A percentile compares a stretch with the other conserved stretches of the same genome.
phyloP scores from a whole-genome alignment of 2,113 vertebrate genomes.

The Haplochromis burtoni region DNA sequence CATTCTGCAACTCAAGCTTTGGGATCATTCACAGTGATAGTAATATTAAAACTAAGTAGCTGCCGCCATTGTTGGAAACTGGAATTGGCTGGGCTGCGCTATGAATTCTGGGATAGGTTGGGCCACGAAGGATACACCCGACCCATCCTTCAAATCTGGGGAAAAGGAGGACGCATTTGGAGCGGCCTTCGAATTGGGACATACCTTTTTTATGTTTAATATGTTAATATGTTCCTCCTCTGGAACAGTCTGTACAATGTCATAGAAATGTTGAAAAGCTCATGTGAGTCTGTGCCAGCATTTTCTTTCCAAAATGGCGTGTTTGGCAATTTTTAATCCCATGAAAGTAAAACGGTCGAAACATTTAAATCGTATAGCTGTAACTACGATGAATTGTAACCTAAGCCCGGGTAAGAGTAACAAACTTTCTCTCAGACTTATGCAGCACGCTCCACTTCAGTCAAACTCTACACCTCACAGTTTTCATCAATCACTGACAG shows the following conservation, averaged over 20 bases:
- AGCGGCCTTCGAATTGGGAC: neutral
- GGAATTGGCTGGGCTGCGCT: fast-evolving
- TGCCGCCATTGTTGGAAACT: neutral
- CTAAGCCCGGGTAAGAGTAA: neutral
- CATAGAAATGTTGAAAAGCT: neutral
- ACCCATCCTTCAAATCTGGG: neutral
- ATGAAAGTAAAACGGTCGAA: neutral
- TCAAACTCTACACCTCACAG: neutral
- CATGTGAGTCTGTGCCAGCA: neutral
- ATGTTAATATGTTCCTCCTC: neutral
- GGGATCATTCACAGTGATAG: neutral
- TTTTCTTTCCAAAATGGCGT: neutral
- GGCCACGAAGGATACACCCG: neutral
- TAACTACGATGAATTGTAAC: fast-evolving
- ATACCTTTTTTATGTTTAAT: neutral
- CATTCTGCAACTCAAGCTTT: neutral
- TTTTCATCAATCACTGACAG: neutral
- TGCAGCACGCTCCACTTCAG: neutral
- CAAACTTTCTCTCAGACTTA: neutral
- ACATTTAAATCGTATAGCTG: fast-evolving
- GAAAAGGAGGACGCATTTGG: neutral
- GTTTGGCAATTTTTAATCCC: neutral
- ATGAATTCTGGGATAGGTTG: neutral
- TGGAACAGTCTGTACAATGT: neutral
- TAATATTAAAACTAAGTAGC: neutral